A percentile compares a stretch with the other conserved stretches of the same genome.
Evolutionary conservation across 1,140 invertebrate genomes (phyloP).

Genomic region (Orius laevigatus): DNA sequence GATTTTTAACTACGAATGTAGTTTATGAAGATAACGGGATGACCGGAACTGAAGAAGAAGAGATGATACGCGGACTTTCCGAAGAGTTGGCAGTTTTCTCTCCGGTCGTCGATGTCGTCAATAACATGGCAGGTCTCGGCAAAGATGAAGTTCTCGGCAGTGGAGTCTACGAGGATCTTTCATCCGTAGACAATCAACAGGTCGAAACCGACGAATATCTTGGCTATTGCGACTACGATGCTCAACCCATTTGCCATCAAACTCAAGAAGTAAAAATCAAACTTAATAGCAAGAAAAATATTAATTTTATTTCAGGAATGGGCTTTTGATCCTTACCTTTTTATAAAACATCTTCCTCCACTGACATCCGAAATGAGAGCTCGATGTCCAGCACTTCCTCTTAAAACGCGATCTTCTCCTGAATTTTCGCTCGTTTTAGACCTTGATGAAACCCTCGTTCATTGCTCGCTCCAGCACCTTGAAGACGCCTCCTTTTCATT

Average conservation of each 20-base stretch:
- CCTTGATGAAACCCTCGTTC: slow-evolving; percentile 88
- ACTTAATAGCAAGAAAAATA: background rate
- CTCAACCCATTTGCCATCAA: slow-evolving; percentile 8
- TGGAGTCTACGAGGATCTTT: background rate
- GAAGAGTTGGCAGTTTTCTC: slow-evolving; percentile 6
- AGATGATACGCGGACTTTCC: slow-evolving; percentile 4
- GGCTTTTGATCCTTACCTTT: slow-evolving; percentile 74
- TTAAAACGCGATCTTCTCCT: slow-evolving; percentile 84
- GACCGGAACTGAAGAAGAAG: background rate
- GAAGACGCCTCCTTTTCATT: slow-evolving; percentile 86
- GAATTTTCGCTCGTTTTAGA: slow-evolving; percentile 84
- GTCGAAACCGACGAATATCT: slow-evolving; percentile 9
- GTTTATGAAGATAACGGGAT: background rate
- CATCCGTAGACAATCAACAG: background rate
- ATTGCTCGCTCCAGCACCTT: slow-evolving; percentile 84
- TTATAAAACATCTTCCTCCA: slow-evolving; percentile 84
- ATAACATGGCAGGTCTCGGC: background rate
- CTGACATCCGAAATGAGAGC: slow-evolving; percentile 71
- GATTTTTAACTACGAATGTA: background rate
- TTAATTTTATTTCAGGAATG: slow-evolving; percentile 38
- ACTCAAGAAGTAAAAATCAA: slow-evolving; percentile 11
- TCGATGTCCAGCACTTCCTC: slow-evolving; percentile 73
- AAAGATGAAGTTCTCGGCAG: background rate
- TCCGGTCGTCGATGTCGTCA: too few relatives aligned
- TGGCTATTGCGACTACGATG: slow-evolving; percentile 11